Percentiles rank a stretch among this genome's conserved stretches.
Conservation (phyloP, 2,888 invertebrate genomes). For the Eueremaeus valkanovi region DNA sequence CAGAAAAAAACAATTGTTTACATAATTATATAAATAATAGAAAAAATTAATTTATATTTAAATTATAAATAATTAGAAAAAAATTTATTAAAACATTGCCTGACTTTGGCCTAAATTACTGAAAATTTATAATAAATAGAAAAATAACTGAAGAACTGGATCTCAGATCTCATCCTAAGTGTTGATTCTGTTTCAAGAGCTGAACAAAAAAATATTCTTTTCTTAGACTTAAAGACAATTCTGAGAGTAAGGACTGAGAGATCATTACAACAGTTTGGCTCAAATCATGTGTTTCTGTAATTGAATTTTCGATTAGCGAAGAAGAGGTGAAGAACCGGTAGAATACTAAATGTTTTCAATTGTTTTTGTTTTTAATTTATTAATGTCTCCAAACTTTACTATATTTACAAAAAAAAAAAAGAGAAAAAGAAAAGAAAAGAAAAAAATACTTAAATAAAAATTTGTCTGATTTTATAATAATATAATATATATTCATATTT, state of each 20-base stretch:
- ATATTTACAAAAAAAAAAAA: background rate
- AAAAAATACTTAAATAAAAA: constrained; percentile 23
- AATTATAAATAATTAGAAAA: background rate
- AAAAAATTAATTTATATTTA: constrained; percentile 3
- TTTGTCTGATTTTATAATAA: background rate
- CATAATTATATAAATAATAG: constrained; percentile 6
- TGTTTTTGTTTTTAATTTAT: background rate
- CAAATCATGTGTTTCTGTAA: background rate
- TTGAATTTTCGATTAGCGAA: background rate
- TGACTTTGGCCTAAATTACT: background rate
- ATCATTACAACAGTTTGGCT: no score
- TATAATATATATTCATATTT: background rate
- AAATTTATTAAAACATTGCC: background rate
- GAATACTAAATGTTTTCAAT: background rate
- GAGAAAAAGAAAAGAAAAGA: background rate
- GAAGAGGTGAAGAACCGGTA: background rate
- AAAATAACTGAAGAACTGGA: background rate
- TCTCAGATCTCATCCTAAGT: background rate
- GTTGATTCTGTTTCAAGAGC: background rate
- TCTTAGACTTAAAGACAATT: no score
- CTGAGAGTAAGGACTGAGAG: no score
- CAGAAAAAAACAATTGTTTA: background rate
- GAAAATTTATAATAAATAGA: background rate
- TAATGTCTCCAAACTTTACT: constrained; percentile 27
- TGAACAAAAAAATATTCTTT: no score